Base-by-base conservation (phyloP, 2,113 vertebrate species). In the Anolis sagrei region DNA sequence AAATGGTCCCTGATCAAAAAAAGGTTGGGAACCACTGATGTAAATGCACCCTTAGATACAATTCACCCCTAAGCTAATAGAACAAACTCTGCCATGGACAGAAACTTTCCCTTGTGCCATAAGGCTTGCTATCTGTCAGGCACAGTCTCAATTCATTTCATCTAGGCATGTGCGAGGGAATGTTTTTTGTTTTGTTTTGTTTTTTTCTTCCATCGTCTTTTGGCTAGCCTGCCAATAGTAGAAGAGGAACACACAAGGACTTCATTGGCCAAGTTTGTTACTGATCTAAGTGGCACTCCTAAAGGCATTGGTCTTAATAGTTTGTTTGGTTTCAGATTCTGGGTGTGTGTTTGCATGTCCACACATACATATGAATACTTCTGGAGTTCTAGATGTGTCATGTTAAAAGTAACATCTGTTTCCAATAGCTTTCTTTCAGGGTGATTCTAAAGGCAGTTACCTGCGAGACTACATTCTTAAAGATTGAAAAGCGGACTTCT, bases 391-490 rank as follows among this genome's bases (percentile, higher is more conserved):
- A 44, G n/a, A 25, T 34, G 16, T 7, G 25, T 44, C 5, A 19
- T 82, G 80, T n/a, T n/a, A 32, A 84, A 90, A 6, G 0, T 32
- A 5, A 86, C 84, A 86, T 72, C 89, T 89, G n/a, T 89, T 89
- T 91, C 90, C 87, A 14, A 82, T 87, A 75, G 85, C 74, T 19
- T 80, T 86, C 48, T 1, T 90, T 62, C 13, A 48, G 85, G 88
- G 82, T 89, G 84, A 66, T 92, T 91, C 70, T 82, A 75, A 79
- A 77, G 91, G 76, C 51, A 82, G 48, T 84, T 87, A 94, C 89
- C 29, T 77, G 86, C 89, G 91, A 69, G 91, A 87, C 74, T 90
- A 84, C 58, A 72, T 93, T 93, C 91, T 93, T 93, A 64, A 89
- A 90, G 89, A n/a, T n/a, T n/a, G n/a, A n/a, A n/a, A n/a, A n/a